A percentile compares a stretch with the other conserved stretches of the same genome.
Conservation (phyloP, 2,888 invertebrate genomes). For the Labia minor region DNA sequence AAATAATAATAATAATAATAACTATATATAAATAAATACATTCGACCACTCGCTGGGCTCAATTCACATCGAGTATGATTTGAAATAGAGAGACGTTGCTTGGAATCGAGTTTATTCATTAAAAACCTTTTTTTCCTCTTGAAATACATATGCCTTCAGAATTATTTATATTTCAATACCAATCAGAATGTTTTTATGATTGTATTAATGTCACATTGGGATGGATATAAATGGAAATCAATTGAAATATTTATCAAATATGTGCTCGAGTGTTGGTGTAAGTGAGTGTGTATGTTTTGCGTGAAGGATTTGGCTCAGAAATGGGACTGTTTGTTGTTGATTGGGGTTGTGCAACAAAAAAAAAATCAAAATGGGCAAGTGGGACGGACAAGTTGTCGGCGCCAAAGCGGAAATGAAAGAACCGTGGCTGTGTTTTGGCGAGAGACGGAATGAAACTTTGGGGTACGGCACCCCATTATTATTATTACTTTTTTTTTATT, state of each 20-base stretch:
- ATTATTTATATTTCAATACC: no score
- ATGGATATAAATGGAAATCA: background rate
- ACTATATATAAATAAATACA: no score
- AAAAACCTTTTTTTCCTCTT: background rate
- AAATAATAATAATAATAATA: no score
- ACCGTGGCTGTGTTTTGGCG: background rate
- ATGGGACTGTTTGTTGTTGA: no score
- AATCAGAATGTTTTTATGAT: background rate
- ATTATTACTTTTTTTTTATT: no score
- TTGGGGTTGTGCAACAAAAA: background rate
- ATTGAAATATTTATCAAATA: background rate
- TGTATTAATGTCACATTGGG: background rate
- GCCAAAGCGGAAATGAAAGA: background rate
- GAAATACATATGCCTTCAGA: background rate
- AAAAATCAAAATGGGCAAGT: background rate
- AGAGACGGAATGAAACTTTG: background rate
- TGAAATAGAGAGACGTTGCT: background rate
- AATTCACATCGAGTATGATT: background rate
- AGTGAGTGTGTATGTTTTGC: background rate
- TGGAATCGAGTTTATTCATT: background rate
- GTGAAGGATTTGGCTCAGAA: background rate
- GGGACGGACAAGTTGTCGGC: conserved; percentile 13
- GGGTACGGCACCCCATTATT: no score
- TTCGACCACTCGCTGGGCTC: no score
- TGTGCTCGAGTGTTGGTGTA: background rate